phyloP scores from a whole-genome alignment of 1,140 invertebrate genomes.

The Heliconius nattereri region DNA sequence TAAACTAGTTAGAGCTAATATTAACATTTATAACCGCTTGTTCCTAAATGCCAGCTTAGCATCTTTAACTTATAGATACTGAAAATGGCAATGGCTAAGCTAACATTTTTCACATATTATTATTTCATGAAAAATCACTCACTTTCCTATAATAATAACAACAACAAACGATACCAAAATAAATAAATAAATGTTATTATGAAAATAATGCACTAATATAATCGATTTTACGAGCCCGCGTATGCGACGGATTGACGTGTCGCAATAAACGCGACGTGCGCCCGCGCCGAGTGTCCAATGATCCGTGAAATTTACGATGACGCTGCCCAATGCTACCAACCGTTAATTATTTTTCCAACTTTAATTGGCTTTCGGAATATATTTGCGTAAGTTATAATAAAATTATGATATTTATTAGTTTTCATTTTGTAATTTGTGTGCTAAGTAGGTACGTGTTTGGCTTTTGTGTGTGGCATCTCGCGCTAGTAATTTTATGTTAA shows the following conservation, averaged over 20 bases:
- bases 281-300: conserved; percentile 22
- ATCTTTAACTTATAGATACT: neutral
- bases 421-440: conserved; percentile 3
- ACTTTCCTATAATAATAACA: neutral
- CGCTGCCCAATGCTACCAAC: conserved; percentile 22
- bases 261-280: conserved; percentile 32
- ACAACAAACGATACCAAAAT: neutral
- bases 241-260: conserved; percentile 27
- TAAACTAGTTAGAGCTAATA: neutral
- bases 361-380: conserved; percentile 20
- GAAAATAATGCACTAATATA: conserved; percentile 23
- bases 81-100: too few species aligned
- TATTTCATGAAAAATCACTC: neutral
- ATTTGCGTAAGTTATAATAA: neutral
- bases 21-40: conserved; percentile 18
- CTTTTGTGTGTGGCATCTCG: neutral
- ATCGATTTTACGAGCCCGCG: conserved; percentile 16
- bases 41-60: conserved; percentile 70
- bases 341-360: conserved; percentile 25
- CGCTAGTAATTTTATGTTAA: neutral
- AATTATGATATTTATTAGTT: neutral
- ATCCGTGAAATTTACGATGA: conserved; percentile 32
- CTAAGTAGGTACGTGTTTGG: neutral
- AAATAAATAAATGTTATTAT: conserved; percentile 17
- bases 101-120: neutral